Percentiles rank a stretch among this genome's conserved stretches.
Conservation (phyloP, 2,888 invertebrate genomes). For the Cotesia congregata region DNA sequence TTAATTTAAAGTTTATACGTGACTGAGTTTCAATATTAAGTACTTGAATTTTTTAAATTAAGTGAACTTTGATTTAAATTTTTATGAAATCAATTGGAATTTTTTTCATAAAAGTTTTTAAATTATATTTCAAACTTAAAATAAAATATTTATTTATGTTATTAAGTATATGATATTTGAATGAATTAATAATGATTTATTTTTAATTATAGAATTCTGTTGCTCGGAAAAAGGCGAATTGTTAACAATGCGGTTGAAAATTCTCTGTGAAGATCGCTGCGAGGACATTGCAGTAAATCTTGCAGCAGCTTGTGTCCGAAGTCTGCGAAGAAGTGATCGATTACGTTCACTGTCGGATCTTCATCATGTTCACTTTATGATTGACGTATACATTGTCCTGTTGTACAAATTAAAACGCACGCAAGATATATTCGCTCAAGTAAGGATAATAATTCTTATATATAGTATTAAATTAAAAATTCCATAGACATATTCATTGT, state of each 20-base stretch:
- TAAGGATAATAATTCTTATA: conserved; percentile 54
- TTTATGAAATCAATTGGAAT: too few relatives aligned
- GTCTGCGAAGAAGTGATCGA: conserved; percentile 69
- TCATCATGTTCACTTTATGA: conserved; percentile 74
- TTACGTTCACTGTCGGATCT: conserved; percentile 66
- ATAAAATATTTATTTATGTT: not conserved
- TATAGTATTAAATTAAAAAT: not conserved
- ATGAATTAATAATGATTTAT: not conserved
- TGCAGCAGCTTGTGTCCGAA: conserved; percentile 73
- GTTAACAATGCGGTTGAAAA: conserved; percentile 75
- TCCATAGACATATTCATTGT: not conserved
- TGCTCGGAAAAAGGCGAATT: conserved; percentile 75
- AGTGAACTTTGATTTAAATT: too few relatives aligned
- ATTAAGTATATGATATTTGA: not conserved
- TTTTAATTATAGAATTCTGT: conserved; percentile 74
- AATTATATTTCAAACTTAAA: not conserved
- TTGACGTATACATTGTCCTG: conserved; percentile 75
- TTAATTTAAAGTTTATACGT: too few relatives aligned
- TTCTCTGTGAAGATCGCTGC: conserved; percentile 75
- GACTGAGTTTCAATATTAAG: too few relatives aligned
- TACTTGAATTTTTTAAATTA: too few relatives aligned
- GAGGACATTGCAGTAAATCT: conserved; percentile 76
- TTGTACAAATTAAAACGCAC: conserved; percentile 74
- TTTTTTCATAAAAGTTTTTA: too few relatives aligned
- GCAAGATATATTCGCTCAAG: conserved; percentile 72